Conservation (phyloP, 1,140 invertebrate species). For the Atta texana region DNA sequence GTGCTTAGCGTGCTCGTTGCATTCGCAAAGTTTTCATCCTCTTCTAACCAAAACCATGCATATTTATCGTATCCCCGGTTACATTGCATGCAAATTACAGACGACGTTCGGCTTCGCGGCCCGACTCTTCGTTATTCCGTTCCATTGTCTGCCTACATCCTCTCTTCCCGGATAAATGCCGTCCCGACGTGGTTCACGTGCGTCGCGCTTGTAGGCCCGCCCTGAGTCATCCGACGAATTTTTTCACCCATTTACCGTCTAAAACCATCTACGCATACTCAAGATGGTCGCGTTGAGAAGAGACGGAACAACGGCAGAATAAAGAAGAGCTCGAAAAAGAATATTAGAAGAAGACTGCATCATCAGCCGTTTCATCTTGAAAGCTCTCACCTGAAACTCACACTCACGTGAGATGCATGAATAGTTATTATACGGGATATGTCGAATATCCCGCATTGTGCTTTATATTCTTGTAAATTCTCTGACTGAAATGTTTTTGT, state of each 20-base stretch:
- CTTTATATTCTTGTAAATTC: constrained; percentile 8
- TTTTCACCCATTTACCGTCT: constrained; percentile 77
- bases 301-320: constrained; percentile 9
- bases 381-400: constrained; percentile 48
- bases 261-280: constrained; percentile 43
- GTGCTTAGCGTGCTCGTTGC: neutral
- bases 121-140: constrained; percentile 61
- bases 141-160: constrained; percentile 78
- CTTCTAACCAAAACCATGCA: constrained; percentile 71
- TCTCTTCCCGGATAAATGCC: constrained; percentile 57
- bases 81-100: constrained; percentile 76
- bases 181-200: constrained; percentile 63
- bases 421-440: neutral
- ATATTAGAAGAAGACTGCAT: constrained; percentile 45
- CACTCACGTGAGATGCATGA: constrained; percentile 29
- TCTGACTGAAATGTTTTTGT: neutral
- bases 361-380: constrained; percentile 29
- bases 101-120: constrained; percentile 54
- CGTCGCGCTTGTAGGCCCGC: constrained; percentile 39
- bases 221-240: constrained; percentile 73
- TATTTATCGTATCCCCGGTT: constrained; percentile 70
- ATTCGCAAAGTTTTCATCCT: constrained; percentile 61
- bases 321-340: neutral
- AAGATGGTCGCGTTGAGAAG: neutral
- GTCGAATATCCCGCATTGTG: neutral